Evolutionary conservation across 1,140 invertebrate species (phyloP).

Genomic region (Leptopilina boulardi): DNA sequence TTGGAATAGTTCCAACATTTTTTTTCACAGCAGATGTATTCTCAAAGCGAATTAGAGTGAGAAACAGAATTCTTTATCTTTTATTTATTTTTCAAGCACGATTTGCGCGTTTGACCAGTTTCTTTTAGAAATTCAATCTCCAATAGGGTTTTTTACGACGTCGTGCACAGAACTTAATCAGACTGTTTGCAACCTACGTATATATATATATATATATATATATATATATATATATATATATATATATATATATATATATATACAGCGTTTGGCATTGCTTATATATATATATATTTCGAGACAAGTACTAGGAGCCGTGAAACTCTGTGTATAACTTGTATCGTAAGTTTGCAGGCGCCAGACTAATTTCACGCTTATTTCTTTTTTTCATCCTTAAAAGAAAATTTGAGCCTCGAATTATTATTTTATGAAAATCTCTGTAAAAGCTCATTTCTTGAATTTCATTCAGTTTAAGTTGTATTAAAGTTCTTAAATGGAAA

Average conservation of each 20-base stretch:
- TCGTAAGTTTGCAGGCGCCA: conserved; percentile 39
- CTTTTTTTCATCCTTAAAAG: conserved; percentile 29
- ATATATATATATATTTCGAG: conserved; percentile 4
- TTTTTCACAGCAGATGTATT: neutral
- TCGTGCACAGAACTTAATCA: conserved; percentile 4
- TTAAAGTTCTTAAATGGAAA: too few species aligned
- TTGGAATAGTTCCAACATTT: neutral
- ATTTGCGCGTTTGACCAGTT: conserved; percentile 10
- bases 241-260: conserved; percentile 1
- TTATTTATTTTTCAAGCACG: conserved; percentile 3
- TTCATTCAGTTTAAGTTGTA: neutral
- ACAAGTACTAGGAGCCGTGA: conserved; percentile 9
- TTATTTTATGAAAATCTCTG: neutral
- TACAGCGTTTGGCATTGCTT: neutral
- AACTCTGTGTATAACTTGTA: conserved; percentile 29
- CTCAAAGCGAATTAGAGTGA: conserved; percentile 8
- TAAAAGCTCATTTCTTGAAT: neutral
- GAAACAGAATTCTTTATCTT: neutral
- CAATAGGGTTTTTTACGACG: conserved; percentile 20
- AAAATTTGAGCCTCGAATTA: conserved; percentile 11
- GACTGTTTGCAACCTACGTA: neutral
- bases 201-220: neutral
- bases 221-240: conserved; percentile 5
- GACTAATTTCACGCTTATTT: conserved; percentile 44
- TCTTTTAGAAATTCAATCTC: conserved; percentile 12